Conservation (phyloP, 2,113 vertebrate species). For the Siniperca chuatsi region DNA sequence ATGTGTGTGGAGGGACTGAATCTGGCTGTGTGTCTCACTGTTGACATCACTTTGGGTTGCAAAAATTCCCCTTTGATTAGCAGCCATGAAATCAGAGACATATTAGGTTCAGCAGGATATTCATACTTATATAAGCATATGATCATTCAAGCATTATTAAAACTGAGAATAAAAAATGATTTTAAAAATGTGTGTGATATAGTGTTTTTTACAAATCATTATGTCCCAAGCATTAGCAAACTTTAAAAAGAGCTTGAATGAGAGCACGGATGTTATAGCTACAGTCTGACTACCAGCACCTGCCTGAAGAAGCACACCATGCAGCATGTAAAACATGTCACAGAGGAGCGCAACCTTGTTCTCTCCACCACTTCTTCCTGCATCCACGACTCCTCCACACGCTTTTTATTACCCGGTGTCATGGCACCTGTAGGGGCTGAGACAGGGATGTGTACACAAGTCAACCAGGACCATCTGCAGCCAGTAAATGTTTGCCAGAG, state of each 20-base stretch:
- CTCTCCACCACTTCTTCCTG: slow-evolving; percentile 32
- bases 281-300: slow-evolving; percentile 27
- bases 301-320: slow-evolving; percentile 36
- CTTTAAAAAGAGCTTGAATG: slow-evolving; percentile 14
- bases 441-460: slow-evolving; percentile 60
- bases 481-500: slow-evolving; percentile 73
- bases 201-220: background rate
- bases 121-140: background rate
- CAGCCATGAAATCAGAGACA: background rate
- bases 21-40: background rate
- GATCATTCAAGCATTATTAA: background rate
- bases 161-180: too few relatives aligned
- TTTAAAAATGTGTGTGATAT: background rate
- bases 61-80: background rate
- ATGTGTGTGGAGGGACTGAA: too few relatives aligned
- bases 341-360: slow-evolving; percentile 34
- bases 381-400: slow-evolving; percentile 41
- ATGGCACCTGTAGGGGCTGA: slow-evolving; percentile 78
- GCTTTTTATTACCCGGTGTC: slow-evolving; percentile 72
- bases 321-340: slow-evolving; percentile 54
- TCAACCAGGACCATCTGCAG: slow-evolving; percentile 75
- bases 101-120: background rate
- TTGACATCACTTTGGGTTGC: background rate
- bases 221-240: background rate
- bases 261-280: slow-evolving; percentile 6